Evolutionary conservation across 2,797 vertebrate genomes (phyloP), one percentile per base, ranked within the genome.

Genomic region (Enoplosus armatus): DNA sequence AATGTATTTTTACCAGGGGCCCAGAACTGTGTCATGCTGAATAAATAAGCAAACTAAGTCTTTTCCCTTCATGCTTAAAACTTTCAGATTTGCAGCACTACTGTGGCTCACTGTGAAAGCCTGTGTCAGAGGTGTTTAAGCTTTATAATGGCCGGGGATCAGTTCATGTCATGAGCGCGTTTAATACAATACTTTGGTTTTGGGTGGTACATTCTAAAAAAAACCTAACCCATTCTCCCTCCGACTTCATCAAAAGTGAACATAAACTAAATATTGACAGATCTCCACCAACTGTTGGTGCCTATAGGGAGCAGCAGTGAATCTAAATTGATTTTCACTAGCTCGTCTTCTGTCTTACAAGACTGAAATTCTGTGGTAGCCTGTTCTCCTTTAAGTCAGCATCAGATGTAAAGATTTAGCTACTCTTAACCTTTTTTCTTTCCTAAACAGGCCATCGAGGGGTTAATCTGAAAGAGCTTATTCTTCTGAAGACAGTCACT

Each of bases 391-490:
- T 80, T 68, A 65, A 78, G 51, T 33, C 56, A 10, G 29, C 15
- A 1, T 78, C 33, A 51, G 29, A 80, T 82, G 68, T 72, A 27
- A 39, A 64, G 62, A 65, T 75, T 79, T 59, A 87, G 48, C 71
- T 7, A 39, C 35, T 70, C 33, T 83, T 87, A 74, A 89, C 72
- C 68, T 75, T 56, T 59, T 24, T 12, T 7, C 75, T 71, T 50
- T 33, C 76, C 77, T 67, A 54, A 75, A 8, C 14, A 24, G 54
- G 24, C 8, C 61, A 54, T 39, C 43, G 18, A 29, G n/a, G 65
- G 59, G 80, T 90, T 89, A 86, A 90, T 90, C 84, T 86, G 37
- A 29, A 27, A 31, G 66, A 75, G 85, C 71, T 86, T 77, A 85
- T 39, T 67, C 58, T 60, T 69, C 41, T 47, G 55, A 75, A 61